These are phyloP conservation scores for Hippocampus guttulatus DNA, from an alignment of 2,113 vertebrate genomes.

Conservation along the genomic window DNA sequence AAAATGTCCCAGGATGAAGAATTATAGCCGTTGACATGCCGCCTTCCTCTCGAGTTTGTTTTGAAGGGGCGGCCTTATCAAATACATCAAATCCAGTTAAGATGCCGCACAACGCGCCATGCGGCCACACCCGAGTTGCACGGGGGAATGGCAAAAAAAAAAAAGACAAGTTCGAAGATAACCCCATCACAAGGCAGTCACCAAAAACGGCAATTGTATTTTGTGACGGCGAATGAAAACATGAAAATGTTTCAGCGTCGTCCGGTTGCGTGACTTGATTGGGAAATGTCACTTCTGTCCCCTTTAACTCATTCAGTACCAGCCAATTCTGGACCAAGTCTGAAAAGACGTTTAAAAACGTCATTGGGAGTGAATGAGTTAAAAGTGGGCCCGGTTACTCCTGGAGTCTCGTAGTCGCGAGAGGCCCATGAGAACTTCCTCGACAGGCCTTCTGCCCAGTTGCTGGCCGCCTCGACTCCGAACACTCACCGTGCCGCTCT, in stretches of 20 bases:
- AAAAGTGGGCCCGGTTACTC: slow-evolving; percentile 68
- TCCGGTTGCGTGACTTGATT: background rate
- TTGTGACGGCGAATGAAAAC: background rate
- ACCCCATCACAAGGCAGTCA: too few species aligned
- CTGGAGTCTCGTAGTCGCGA: slow-evolving; percentile 66
- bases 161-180: too few species aligned
- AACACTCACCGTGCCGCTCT: slow-evolving; percentile 72
- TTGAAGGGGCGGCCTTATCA: background rate
- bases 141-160: too few species aligned
- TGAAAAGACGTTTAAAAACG: too few species aligned
- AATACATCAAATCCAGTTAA: background rate
- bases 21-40: background rate
- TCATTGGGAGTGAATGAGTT: too few species aligned
- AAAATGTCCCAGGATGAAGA: slow-evolving; percentile 47
- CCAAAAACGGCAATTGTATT: background rate
- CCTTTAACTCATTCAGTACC: background rate
- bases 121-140: too few species aligned
- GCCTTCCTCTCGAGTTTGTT: background rate
- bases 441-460: slow-evolving; percentile 67
- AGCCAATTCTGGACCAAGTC: too few species aligned
- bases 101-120: too few species aligned
- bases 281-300: background rate
- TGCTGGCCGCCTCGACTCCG: slow-evolving; percentile 72
- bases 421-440: slow-evolving; percentile 71
- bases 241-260: background rate